Conservation (phyloP, 2,113 vertebrate species). For the Onychostoma macrolepis region DNA sequence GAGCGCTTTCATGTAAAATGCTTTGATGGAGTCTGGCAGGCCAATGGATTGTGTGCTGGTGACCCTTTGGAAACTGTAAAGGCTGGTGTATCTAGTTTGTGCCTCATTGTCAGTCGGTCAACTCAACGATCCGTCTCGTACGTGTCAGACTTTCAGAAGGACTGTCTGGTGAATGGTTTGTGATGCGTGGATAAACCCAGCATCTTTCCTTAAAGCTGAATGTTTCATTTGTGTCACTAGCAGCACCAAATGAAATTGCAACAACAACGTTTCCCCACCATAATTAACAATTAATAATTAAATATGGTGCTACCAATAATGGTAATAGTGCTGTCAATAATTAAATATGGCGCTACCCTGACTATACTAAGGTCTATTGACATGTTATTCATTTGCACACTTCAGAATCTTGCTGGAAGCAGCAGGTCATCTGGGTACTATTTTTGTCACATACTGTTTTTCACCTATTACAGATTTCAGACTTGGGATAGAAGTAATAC, state of each 20-base stretch:
- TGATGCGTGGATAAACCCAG: background rate
- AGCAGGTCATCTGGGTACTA: too few relatives aligned
- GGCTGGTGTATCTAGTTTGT: background rate
- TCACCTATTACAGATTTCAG: too few relatives aligned
- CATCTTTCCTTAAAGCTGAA: background rate
- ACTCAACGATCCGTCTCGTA: background rate
- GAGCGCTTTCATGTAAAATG: constrained; percentile 65
- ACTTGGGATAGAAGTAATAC: too few relatives aligned
- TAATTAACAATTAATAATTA: too few relatives aligned
- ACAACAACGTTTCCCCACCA: too few relatives aligned
- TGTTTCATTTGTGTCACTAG: background rate
- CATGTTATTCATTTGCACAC: too few relatives aligned
- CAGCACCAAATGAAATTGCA: background rate
- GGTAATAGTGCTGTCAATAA: too few relatives aligned
- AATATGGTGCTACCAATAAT: too few relatives aligned
- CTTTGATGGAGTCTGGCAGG: constrained; percentile 61
- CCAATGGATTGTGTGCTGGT: constrained; percentile 9
- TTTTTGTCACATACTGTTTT: too few relatives aligned
- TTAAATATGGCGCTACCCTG: too few relatives aligned
- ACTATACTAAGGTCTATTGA: too few relatives aligned
- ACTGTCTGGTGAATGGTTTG: background rate
- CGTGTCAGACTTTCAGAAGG: background rate
- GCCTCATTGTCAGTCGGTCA: background rate
- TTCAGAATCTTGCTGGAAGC: too few relatives aligned
- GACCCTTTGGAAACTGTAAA: constrained; percentile 57